Percentiles rank a stretch among this genome's conserved stretches.
These are phyloP conservation scores for Schizopygopsis pylzovi DNA, from an alignment of 2,797 vertebrate species.

Conservation along the genomic window DNA sequence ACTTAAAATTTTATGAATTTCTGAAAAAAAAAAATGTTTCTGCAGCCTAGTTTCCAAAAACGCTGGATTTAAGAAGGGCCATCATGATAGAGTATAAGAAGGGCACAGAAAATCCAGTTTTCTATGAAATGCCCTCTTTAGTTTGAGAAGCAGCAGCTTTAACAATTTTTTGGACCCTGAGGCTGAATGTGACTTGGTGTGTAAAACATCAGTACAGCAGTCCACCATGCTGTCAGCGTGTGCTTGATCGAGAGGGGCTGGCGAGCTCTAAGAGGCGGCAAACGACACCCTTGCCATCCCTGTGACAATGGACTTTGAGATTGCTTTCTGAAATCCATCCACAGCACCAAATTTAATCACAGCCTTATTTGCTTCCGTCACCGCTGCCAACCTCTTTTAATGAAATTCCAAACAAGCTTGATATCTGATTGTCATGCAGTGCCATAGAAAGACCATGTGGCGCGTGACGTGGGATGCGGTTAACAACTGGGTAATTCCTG, in stretches of 20 bases:
- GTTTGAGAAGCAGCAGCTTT: not conserved
- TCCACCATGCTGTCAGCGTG: conserved; percentile 13
- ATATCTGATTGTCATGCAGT: conserved; percentile 36
- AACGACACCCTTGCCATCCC: conserved; percentile 17
- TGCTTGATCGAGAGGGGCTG: conserved; percentile 28
- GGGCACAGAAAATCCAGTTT: not conserved
- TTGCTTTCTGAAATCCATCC: conserved; percentile 43
- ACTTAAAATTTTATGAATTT: not conserved
- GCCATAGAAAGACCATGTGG: conserved; percentile 22
- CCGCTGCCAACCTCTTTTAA: conserved; percentile 56
- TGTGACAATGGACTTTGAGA: conserved; percentile 10
- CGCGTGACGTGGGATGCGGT: conserved; percentile 6
- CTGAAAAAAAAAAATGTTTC: not conserved
- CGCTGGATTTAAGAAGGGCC: not conserved
- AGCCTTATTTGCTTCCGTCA: conserved; percentile 41
- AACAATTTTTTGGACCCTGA: not conserved
- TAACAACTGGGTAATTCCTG: conserved; percentile 54
- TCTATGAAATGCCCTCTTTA: not conserved
- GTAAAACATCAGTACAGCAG: conserved; percentile 26
- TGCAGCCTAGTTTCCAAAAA: not conserved
- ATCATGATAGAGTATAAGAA: too few relatives aligned
- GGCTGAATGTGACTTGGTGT: conserved; percentile 11
- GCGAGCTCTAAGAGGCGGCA: conserved; percentile 21
- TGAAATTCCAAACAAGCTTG: conserved; percentile 49
- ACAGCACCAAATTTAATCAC: conserved; percentile 52